Evolutionary conservation across 2,888 invertebrate genomes (phyloP), one percentile per base, ranked within the genome.

Genomic region (Ecliptopera silaceata): DNA sequence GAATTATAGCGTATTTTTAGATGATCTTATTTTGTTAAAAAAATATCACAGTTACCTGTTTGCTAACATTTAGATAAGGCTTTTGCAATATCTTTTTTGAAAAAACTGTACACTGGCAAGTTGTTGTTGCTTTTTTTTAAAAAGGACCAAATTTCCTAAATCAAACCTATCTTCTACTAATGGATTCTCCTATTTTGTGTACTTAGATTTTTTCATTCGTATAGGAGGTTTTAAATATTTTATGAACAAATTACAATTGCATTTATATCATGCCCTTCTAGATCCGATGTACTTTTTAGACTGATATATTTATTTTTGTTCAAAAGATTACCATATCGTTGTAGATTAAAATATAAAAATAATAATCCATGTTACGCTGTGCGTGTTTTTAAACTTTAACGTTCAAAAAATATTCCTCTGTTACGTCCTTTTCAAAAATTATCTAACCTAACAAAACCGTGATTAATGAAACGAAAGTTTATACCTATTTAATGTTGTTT

Each of bases 1-100:
- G 50, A 74, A 71, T 75, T 66, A 79, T 86, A 85, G 80, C 79
- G 82, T 89, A 89, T 89, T 90, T 90, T 90, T 90, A 90, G 89
- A 90, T 76, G 78, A 89, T 78, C 85, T 85, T 88, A 89, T 78
- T 88, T 88, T 88, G 80, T 84, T 86, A 80, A 64, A 77, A n/a
- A 75, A 76, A 72, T 85, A 86, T 80, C 77, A 79, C 82, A 72
- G 69, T 75, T 76, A 70, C 68, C 69, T 77, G 75, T 77, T 79
- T 76, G 80, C 79, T 82, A 75, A 74, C 70, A 69, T 77, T 72
- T 79, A 79, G 71, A 74, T 81, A 83, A 85, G 83, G 82, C 82
- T 85, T 84, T 78, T 64, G 61, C 63, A 61, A 69, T 72, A 73
- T 75, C 63, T 63, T 64, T 66, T 66, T 66, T 61, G 61, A 64